phyloP scores from a whole-genome alignment of 2,888 invertebrate species.

The Netelia inedita region DNA sequence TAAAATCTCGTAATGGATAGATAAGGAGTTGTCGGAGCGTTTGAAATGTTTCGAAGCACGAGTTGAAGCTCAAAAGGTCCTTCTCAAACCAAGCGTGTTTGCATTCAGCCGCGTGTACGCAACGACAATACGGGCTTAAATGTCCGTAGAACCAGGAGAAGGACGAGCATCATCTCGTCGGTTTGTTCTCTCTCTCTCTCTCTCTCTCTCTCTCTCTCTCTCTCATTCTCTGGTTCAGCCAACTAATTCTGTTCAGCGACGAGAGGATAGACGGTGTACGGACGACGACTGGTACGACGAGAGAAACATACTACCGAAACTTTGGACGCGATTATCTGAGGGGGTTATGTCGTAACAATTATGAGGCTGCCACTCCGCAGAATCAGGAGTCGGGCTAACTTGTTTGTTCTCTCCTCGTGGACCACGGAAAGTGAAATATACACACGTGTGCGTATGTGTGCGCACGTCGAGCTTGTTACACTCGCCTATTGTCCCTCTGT shows the following conservation, averaged over 20 bases:
- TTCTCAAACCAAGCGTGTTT: slow-evolving; percentile 66
- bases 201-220: slow-evolving; percentile 41
- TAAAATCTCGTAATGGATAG: neutral
- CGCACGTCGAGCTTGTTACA: slow-evolving; percentile 64
- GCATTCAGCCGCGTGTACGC: slow-evolving; percentile 76
- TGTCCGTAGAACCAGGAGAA: slow-evolving; percentile 78
- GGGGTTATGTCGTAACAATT: slow-evolving; percentile 85
- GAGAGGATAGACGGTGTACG: slow-evolving; percentile 11
- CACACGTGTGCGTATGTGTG: slow-evolving; percentile 55
- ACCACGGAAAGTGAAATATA: slow-evolving; percentile 30
- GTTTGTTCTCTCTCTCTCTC: slow-evolving; percentile 44
- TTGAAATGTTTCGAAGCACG: slow-evolving; percentile 47
- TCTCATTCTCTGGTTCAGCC: slow-evolving; percentile 70
- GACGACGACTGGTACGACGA: slow-evolving; percentile 48
- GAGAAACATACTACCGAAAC: slow-evolving; percentile 82
- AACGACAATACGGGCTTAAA: slow-evolving; percentile 84
- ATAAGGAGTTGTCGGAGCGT: neutral
- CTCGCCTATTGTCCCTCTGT: slow-evolving; percentile 80
- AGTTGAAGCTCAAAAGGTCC: slow-evolving; percentile 50
- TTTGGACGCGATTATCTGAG: slow-evolving; percentile 84
- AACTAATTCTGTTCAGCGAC: slow-evolving; percentile 76
- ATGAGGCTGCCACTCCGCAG: slow-evolving; percentile 83
- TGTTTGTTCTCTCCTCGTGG: slow-evolving; percentile 77
- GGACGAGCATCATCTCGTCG: slow-evolving; percentile 68
- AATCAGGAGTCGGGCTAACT: slow-evolving; percentile 83